phyloP scores from a whole-genome alignment of 1,140 invertebrate species.

The Bombus ignitus region DNA sequence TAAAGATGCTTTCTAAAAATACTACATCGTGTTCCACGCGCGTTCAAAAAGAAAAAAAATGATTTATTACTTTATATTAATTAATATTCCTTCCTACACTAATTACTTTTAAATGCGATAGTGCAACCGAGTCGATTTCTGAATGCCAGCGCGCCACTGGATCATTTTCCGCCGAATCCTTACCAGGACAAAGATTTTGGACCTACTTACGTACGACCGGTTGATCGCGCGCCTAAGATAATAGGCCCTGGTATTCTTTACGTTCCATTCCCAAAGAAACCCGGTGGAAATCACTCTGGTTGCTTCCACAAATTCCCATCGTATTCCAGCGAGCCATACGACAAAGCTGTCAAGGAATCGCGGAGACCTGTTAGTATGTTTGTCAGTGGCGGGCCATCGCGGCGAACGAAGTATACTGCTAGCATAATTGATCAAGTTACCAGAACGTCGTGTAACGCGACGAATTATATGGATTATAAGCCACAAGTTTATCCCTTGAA shows the following conservation, averaged over 20 bases:
- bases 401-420: conserved; percentile 71
- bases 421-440: conserved; percentile 76
- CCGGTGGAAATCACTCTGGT: conserved; percentile 71
- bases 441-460: conserved; percentile 70
- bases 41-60: no score
- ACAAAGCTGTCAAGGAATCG: conserved; percentile 20
- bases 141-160: conserved; percentile 43
- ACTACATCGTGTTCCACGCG: no score
- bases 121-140: conserved; percentile 51
- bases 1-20: background rate
- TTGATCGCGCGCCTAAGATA: conserved; percentile 26
- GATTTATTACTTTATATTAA: no score
- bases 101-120: background rate
- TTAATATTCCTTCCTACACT: no score
- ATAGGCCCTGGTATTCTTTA: conserved; percentile 54
- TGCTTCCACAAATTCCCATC: conserved; percentile 73
- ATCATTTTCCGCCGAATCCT: conserved; percentile 72
- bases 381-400: conserved; percentile 60
- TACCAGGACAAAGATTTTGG: conserved; percentile 55
- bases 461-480: conserved; percentile 70
- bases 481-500: conserved; percentile 68
- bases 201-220: conserved; percentile 65
- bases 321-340: conserved; percentile 64
- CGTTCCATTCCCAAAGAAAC: conserved; percentile 71
- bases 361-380: conserved; percentile 35